phyloP scores from a whole-genome alignment of 2,888 invertebrate genomes.

The Agriotes lineatus region DNA sequence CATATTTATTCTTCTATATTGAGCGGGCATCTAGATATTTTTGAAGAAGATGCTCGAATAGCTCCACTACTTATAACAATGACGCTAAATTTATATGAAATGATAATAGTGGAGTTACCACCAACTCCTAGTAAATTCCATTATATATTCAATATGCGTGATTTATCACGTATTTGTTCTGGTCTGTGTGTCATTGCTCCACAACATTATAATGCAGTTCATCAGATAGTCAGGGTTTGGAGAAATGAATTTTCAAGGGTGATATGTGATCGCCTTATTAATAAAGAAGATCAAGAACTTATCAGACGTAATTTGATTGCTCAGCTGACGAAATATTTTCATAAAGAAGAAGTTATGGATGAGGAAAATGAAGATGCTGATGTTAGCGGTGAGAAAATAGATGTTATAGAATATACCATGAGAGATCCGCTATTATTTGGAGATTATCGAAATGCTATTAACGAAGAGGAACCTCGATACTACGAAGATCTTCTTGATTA shows the following conservation, averaged over 20 bases:
- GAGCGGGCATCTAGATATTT: conserved; percentile 79
- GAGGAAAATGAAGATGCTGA: conserved; percentile 62
- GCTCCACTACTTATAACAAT: conserved; percentile 79
- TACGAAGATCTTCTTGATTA: conserved; percentile 94
- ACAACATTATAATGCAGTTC: conserved; percentile 74
- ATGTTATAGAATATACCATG: conserved; percentile 76
- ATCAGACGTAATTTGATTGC: conserved; percentile 73
- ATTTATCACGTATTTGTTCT: conserved; percentile 83
- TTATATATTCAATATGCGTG: conserved; percentile 94
- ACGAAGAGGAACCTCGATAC: conserved; percentile 81
- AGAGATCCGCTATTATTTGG: conserved; percentile 89
- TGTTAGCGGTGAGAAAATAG: conserved; percentile 63
- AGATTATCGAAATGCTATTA: conserved; percentile 87
- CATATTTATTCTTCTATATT: conserved; percentile 89
- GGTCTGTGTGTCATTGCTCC: conserved; percentile 85
- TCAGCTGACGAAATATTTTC: conserved; percentile 60
- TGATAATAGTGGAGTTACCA: conserved; percentile 81
- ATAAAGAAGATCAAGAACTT: conserved; percentile 73
- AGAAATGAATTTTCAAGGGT: conserved; percentile 90
- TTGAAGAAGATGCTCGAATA: conserved; percentile 76
- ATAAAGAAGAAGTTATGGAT: conserved; percentile 48
- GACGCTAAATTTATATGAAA: conserved; percentile 87
- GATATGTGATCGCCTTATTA: conserved; percentile 88
- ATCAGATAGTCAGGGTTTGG: conserved; percentile 88
- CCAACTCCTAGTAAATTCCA: conserved; percentile 95